phyloP scores from a whole-genome alignment of 2,113 vertebrate genomes.

The Megalops atlanticus region DNA sequence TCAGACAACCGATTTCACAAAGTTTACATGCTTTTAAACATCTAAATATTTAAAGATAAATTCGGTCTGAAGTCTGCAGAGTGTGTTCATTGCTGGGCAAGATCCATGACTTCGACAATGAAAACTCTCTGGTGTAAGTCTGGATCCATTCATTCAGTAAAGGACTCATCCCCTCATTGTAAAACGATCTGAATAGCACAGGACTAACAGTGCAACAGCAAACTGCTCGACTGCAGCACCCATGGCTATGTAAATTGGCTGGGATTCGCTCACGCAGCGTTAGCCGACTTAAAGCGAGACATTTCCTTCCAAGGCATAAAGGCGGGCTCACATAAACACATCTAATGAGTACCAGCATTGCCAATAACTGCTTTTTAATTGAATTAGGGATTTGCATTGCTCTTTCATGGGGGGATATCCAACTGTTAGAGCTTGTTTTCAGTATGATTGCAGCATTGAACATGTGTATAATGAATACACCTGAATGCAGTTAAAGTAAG shows the following conservation, averaged over 20 bases:
- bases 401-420: not conserved
- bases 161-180: not conserved
- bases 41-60: not conserved
- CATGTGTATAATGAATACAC: not conserved
- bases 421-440: constrained; percentile 2
- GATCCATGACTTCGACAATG: not conserved
- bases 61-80: too few relatives aligned
- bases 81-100: too few relatives aligned
- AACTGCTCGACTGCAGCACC: not conserved
- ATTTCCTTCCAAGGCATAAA: not conserved
- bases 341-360: constrained; percentile 14
- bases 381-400: constrained; percentile 19
- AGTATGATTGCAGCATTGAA: not conserved
- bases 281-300: not conserved
- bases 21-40: not conserved
- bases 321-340: constrained; percentile 19
- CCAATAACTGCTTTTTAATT: constrained; percentile 28
- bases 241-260: not conserved
- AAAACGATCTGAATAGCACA: not conserved
- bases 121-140: too few relatives aligned
- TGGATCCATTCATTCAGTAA: not conserved
- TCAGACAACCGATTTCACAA: too few relatives aligned
- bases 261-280: not conserved
- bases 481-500: not conserved
- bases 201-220: too few relatives aligned